Conservation (phyloP, 1,140 invertebrate species). For the Pachyrhynchus sulphureomaculatus region DNA sequence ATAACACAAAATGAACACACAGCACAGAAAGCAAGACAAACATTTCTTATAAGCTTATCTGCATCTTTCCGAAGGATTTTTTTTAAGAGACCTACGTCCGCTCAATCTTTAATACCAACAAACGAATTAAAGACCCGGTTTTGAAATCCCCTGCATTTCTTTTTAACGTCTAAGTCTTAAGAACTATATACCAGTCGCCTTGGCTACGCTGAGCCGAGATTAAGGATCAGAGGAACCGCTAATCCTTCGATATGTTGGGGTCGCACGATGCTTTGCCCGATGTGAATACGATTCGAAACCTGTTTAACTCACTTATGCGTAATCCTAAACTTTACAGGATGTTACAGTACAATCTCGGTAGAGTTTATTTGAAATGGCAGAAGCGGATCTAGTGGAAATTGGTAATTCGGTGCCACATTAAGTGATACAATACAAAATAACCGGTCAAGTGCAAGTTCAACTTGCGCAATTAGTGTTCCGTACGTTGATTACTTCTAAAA, state of each 20-base stretch:
- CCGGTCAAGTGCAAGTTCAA: too few species aligned
- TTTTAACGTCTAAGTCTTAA: slow-evolving; percentile 1
- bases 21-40: too few species aligned
- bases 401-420: too few species aligned
- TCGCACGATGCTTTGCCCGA: slow-evolving; percentile 38
- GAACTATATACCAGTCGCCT: slow-evolving; percentile 39
- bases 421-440: too few species aligned
- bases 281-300: slow-evolving; percentile 43
- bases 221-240: slow-evolving; percentile 43
- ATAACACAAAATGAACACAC: too few species aligned
- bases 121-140: slow-evolving; percentile 17
- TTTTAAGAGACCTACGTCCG: not conserved
- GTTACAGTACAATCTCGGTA: not conserved
- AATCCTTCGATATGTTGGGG: slow-evolving; percentile 46
- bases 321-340: slow-evolving; percentile 43
- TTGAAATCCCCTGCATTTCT: slow-evolving; percentile 22
- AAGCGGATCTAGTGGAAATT: too few species aligned
- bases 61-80: too few species aligned
- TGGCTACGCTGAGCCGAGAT: slow-evolving; percentile 37
- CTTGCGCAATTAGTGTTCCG: too few species aligned
- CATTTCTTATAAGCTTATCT: too few species aligned
- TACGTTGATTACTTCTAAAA: too few species aligned
- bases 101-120: slow-evolving; percentile 4
- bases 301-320: slow-evolving; percentile 40
- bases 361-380: too few species aligned